Conservation (phyloP, 2,113 vertebrate species). For the Xyliphius kryptos region DNA sequence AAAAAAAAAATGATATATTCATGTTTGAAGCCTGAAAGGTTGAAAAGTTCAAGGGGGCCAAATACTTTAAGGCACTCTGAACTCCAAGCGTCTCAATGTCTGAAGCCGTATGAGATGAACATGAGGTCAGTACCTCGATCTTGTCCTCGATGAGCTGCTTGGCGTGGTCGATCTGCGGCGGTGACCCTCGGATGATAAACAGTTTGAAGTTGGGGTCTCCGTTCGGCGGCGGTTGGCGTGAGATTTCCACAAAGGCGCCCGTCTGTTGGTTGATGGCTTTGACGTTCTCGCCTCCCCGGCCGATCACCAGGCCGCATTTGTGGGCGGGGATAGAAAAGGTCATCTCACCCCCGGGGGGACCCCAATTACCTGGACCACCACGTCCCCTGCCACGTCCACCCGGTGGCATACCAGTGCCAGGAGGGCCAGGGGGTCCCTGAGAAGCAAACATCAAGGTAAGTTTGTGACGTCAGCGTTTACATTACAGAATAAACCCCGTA, state of each 20-base stretch:
- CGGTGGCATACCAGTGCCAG: constrained; percentile 76
- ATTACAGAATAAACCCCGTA: no score
- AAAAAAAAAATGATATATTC: no score
- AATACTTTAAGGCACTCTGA: no score
- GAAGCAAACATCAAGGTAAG: neutral
- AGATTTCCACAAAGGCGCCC: constrained; percentile 87
- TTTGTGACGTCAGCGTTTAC: no score
- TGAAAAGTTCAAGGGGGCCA: no score
- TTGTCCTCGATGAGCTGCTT: constrained; percentile 92
- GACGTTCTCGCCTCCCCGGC: constrained; percentile 84
- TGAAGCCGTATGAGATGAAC: no score
- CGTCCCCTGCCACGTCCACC: constrained; percentile 77
- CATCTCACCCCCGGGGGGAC: constrained; percentile 83
- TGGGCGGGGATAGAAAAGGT: constrained; percentile 89
- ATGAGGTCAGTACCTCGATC: no score
- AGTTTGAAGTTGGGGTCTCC: constrained; percentile 89
- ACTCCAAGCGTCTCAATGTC: no score
- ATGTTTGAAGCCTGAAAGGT: no score
- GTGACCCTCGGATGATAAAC: constrained; percentile 80
- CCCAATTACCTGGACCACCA: constrained; percentile 81
- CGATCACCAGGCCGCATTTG: constrained; percentile 90
- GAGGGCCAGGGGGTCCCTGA: constrained; percentile 75
- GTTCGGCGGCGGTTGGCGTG: constrained; percentile 80
- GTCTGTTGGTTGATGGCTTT: constrained; percentile 92
- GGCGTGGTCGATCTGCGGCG: constrained; percentile 87